Evolutionary conservation across 1,140 invertebrate species (phyloP).

Genomic region (Cepaea nemoralis): DNA sequence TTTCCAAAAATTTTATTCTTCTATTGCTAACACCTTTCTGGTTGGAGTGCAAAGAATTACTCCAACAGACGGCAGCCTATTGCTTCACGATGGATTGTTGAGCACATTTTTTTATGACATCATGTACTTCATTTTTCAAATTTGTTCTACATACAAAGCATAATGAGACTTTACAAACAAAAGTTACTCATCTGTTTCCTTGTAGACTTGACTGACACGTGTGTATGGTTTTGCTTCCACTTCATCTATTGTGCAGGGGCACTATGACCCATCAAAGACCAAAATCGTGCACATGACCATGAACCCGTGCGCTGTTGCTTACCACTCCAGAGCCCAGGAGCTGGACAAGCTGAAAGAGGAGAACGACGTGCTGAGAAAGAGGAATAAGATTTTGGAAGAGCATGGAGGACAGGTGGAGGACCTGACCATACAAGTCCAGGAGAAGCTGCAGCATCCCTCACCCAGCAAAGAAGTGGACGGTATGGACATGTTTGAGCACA

Average conservation of each 20-base stretch:
- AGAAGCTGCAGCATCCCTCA: slow-evolving; percentile 70
- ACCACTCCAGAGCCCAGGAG: neutral
- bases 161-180: too few relatives aligned
- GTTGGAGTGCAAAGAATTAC: too few relatives aligned
- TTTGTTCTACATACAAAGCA: too few relatives aligned
- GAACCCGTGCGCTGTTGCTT: slow-evolving; percentile 17
- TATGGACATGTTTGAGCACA: slow-evolving; percentile 47
- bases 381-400: slow-evolving; percentile 56
- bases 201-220: too few relatives aligned
- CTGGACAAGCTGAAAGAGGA: neutral
- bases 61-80: too few relatives aligned
- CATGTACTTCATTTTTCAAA: too few relatives aligned
- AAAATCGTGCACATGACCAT: slow-evolving; percentile 20
- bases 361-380: slow-evolving; percentile 19
- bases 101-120: too few relatives aligned
- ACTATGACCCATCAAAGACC: slow-evolving; percentile 32
- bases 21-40: too few relatives aligned
- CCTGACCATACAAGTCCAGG: slow-evolving; percentile 71
- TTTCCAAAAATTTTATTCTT: too few relatives aligned
- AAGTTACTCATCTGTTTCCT: too few relatives aligned
- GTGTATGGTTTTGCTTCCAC: too few relatives aligned
- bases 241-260: neutral
- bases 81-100: too few relatives aligned
- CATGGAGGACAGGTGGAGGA: slow-evolving; percentile 61
- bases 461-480: slow-evolving; percentile 64